These are phyloP conservation scores for Coelopa pilipes DNA, from an alignment of 2,888 invertebrate species.

Conservation along the genomic window DNA sequence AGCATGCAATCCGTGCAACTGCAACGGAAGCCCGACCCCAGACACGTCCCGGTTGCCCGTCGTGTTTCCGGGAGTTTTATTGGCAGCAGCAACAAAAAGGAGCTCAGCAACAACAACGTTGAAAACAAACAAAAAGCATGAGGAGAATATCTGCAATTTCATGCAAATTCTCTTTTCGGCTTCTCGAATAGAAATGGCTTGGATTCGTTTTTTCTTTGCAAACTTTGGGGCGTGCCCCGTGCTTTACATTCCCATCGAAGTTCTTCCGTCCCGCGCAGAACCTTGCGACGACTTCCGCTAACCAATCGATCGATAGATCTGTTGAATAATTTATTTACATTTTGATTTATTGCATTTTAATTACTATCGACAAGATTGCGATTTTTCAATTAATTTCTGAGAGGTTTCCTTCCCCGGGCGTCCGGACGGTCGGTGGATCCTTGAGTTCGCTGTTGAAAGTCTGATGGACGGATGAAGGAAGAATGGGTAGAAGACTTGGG, in stretches of 20 bases:
- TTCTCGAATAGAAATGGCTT: conserved; percentile 18
- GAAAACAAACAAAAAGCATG: conserved; percentile 1
- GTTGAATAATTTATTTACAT: conserved; percentile 19
- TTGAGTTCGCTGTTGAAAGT: too few relatives aligned
- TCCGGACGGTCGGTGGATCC: neutral
- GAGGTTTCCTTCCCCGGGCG: neutral
- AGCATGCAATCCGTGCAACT: conserved; percentile 5
- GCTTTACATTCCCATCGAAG: neutral
- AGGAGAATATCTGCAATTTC: conserved; percentile 22
- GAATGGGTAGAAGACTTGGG: too few relatives aligned
- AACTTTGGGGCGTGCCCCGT: neutral
- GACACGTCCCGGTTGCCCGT: neutral
- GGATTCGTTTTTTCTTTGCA: neutral
- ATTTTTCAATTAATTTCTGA: neutral
- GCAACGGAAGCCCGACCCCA: neutral
- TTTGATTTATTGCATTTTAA: conserved; percentile 25
- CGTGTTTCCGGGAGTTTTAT: neutral
- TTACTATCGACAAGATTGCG: neutral
- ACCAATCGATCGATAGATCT: conserved; percentile 9
- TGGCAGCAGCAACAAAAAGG: neutral
- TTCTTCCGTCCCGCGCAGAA: neutral
- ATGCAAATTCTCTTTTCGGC: conserved; percentile 24
- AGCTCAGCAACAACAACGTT: too few relatives aligned
- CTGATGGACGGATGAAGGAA: too few relatives aligned
- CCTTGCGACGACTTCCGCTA: neutral